Evolutionary conservation across 2,113 vertebrate genomes (phyloP).

Genomic region (Saguinus midas): DNA sequence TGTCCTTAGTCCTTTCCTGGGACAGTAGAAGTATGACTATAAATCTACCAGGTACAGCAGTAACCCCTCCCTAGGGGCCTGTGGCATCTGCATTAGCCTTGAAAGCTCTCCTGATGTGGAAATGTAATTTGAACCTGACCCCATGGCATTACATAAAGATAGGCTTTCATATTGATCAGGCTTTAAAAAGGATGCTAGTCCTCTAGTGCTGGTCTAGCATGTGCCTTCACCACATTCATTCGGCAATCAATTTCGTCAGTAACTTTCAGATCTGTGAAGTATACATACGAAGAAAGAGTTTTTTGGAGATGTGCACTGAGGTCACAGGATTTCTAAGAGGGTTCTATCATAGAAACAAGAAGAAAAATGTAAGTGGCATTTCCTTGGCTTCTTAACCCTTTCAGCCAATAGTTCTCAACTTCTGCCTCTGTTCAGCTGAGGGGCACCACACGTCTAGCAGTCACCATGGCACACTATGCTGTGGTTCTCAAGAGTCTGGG

Average conservation of each 20-base stretch:
- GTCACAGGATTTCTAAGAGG: neutral
- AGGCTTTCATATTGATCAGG: slow-evolving; percentile 48
- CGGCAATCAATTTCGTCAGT: slow-evolving; percentile 55
- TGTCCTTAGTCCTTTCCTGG: neutral
- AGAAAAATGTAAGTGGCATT: neutral
- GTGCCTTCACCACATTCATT: slow-evolving; percentile 28
- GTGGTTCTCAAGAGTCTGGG: neutral
- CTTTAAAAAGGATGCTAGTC: slow-evolving; percentile 38
- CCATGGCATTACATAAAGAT: slow-evolving; percentile 35
- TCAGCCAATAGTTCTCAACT: neutral
- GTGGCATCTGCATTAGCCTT: slow-evolving; percentile 39
- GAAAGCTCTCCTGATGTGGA: slow-evolving; percentile 36
- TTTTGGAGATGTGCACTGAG: neutral
- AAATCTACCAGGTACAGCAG: slow-evolving; percentile 41
- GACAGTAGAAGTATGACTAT: neutral
- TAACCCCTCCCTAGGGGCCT: neutral
- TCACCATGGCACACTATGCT: neutral
- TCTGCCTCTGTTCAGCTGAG: neutral
- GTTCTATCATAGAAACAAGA: slow-evolving; percentile 32
- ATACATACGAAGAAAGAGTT: neutral
- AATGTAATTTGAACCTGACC: slow-evolving; percentile 55
- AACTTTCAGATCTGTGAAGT: neutral
- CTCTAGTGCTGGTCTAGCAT: neutral
- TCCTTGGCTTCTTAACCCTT: neutral
- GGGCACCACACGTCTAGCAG: neutral